These are phyloP conservation scores for Drosophila simulans DNA, from an alignment of 1,140 invertebrate species.

Conservation along the genomic window DNA sequence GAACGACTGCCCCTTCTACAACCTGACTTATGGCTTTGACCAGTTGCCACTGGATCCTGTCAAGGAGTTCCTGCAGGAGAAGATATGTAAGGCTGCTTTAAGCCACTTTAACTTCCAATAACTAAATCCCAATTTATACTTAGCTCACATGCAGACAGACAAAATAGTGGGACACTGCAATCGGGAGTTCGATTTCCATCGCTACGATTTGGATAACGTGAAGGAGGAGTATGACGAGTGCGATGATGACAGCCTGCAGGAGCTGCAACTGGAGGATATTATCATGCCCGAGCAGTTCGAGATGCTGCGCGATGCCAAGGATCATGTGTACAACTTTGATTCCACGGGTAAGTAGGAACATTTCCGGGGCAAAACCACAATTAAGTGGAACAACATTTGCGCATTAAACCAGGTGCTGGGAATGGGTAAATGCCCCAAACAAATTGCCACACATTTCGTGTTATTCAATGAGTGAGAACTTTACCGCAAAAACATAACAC, in stretches of 20 bases:
- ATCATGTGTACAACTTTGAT: slow-evolving; percentile 68
- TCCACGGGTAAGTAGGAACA: slow-evolving; percentile 48
- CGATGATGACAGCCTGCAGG: slow-evolving; percentile 60
- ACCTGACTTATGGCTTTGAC: slow-evolving; percentile 70
- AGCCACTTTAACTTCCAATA: not conserved
- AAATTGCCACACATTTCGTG: slow-evolving; percentile 71
- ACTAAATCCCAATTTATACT: not conserved
- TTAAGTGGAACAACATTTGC: slow-evolving; percentile 65
- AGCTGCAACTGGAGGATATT: slow-evolving; percentile 64
- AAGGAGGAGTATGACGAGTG: slow-evolving; percentile 54
- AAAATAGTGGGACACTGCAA: slow-evolving; percentile 71
- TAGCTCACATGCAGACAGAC: slow-evolving; percentile 77
- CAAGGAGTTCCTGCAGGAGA: slow-evolving; percentile 70
- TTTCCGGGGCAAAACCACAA: slow-evolving; percentile 13
- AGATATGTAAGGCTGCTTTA: slow-evolving; percentile 62
- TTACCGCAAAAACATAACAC: slow-evolving; percentile 79
- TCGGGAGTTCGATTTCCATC: slow-evolving; percentile 71
- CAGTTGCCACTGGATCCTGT: slow-evolving; percentile 78
- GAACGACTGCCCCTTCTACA: slow-evolving; percentile 79
- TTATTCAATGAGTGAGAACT: slow-evolving; percentile 72
- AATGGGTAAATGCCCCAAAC: slow-evolving; percentile 15
- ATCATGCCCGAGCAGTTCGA: slow-evolving; percentile 75
- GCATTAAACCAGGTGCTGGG: slow-evolving; percentile 38
- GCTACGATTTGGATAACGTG: slow-evolving; percentile 56
- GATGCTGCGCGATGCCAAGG: slow-evolving; percentile 63